Evolutionary conservation across 1,140 invertebrate species (phyloP).

Genomic region (Lepidurus packardi): DNA sequence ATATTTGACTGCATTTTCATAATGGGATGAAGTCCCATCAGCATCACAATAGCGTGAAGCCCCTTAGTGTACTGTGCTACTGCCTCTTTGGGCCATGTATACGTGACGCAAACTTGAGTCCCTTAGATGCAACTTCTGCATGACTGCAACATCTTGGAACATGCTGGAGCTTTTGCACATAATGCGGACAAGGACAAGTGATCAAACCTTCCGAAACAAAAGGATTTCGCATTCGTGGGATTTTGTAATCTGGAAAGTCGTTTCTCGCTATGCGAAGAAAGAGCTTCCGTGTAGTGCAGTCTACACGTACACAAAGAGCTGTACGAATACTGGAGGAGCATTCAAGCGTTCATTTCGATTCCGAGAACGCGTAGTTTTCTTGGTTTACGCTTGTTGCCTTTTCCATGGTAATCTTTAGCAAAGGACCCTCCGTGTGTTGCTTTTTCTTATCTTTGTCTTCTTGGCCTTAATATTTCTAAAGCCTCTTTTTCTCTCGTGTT

Average conservation of each 20-base stretch:
- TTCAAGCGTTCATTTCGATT: not conserved
- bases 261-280: no score
- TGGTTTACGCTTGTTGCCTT: not conserved
- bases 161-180: not conserved
- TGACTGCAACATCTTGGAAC: not conserved
- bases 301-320: not conserved
- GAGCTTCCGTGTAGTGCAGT: not conserved
- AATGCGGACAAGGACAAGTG: not conserved
- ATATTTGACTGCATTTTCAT: slow-evolving; percentile 2
- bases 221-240: no score
- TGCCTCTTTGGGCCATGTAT: not conserved
- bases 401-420: not conserved
- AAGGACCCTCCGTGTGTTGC: not conserved
- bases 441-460: not conserved
- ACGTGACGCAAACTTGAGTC: not conserved
- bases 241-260: no score
- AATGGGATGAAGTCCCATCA: not conserved
- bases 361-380: not conserved
- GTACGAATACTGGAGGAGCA: not conserved
- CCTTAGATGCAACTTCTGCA: not conserved
- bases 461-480: not conserved
- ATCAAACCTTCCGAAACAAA: not conserved
- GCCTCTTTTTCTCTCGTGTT: not conserved
- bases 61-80: not conserved
- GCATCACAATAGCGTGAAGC: not conserved